Percentiles rank a stretch among this genome's conserved stretches.
These are phyloP conservation scores for Pterocles orientalis DNA, from an alignment of 2,113 vertebrate genomes.

Conservation along the genomic window DNA sequence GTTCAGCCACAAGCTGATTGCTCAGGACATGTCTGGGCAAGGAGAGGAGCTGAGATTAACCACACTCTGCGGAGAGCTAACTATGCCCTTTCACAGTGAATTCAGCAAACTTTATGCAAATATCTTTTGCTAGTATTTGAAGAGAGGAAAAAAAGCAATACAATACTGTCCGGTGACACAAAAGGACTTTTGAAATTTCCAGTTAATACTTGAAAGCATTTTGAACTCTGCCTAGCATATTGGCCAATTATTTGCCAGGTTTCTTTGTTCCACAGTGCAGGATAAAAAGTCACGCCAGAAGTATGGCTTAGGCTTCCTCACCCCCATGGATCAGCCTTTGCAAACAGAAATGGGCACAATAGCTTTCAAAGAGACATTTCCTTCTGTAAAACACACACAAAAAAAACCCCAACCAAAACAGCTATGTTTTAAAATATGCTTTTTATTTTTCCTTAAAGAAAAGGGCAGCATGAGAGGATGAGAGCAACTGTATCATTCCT, in stretches of 20 bases:
- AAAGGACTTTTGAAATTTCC: conserved; percentile 23
- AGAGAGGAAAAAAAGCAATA: background rate
- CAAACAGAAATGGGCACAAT: background rate
- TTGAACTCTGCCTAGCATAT: background rate
- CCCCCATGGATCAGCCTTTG: background rate
- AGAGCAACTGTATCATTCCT: background rate
- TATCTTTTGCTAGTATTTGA: background rate
- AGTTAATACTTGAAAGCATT: conserved; percentile 20
- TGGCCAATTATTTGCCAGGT: conserved; percentile 3
- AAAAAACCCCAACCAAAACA: background rate
- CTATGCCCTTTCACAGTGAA: background rate
- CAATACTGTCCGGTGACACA: background rate
- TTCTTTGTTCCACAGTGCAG: background rate
- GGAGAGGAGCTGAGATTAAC: conserved; percentile 42
- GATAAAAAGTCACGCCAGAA: background rate
- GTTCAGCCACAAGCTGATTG: conserved; percentile 18
- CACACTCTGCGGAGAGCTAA: fast-evolving
- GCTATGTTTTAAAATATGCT: background rate
- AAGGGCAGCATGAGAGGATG: background rate
- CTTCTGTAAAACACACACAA: background rate
- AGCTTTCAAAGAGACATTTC: background rate
- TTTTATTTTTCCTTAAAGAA: background rate
- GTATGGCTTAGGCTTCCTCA: background rate
- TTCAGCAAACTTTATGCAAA: conserved; percentile 52
- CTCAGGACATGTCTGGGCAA: background rate